These are phyloP conservation scores for Forbesichthys papilliferus DNA, from an alignment of 2,113 vertebrate genomes.

Conservation along the genomic window DNA sequence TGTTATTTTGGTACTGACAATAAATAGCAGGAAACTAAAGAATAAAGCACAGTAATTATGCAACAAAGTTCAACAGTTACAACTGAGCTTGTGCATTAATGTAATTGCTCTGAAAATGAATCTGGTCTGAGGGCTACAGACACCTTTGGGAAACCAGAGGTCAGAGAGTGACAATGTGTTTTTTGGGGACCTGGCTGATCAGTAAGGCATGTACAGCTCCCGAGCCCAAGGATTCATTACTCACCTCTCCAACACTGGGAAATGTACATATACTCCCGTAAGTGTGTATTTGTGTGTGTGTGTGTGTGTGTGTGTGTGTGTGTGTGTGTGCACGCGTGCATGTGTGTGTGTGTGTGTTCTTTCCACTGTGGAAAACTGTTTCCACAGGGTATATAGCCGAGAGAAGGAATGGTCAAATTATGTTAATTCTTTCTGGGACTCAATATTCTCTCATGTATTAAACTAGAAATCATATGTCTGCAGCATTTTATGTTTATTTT, in stretches of 20 bases:
- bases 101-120: neutral
- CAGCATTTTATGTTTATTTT: slow-evolving; percentile 23
- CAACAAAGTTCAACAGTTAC: no score
- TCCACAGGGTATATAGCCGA: slow-evolving; percentile 56
- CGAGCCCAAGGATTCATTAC: slow-evolving; percentile 53
- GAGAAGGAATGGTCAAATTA: slow-evolving; percentile 51
- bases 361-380: slow-evolving; percentile 51
- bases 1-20: no score
- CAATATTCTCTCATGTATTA: slow-evolving; percentile 25
- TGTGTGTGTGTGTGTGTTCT: slow-evolving; percentile 42
- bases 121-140: neutral
- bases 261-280: slow-evolving; percentile 47
- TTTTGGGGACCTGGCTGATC: slow-evolving; percentile 48
- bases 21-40: no score
- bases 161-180: slow-evolving; percentile 11
- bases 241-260: slow-evolving; percentile 33
- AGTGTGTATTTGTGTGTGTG: neutral
- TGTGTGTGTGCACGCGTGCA: neutral
- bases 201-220: slow-evolving; percentile 37
- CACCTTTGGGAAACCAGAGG: slow-evolving; percentile 11
- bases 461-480: slow-evolving; percentile 31
- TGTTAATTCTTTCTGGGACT: slow-evolving; percentile 22
- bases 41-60: no score
- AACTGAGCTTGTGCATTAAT: no score
- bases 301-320: slow-evolving; percentile 26